phyloP scores from a whole-genome alignment of 2,888 invertebrate species.

The Callyntrura sp. region DNA sequence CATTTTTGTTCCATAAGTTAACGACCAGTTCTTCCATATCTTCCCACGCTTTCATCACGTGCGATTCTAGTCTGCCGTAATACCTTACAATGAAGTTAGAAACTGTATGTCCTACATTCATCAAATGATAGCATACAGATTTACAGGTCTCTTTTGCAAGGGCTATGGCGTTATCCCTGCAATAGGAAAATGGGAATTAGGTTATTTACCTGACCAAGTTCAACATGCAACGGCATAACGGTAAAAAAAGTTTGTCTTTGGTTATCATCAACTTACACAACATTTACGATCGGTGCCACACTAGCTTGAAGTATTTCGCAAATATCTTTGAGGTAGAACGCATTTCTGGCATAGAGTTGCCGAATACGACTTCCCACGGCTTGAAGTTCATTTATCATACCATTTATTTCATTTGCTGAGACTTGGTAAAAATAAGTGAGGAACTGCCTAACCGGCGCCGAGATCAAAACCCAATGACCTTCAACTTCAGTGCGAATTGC shows the following conservation, averaged over 20 bases:
- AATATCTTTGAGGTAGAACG: slow-evolving; percentile 84
- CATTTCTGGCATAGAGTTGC: slow-evolving; percentile 83
- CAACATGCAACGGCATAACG: not conserved
- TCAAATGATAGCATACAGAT: slow-evolving; percentile 39
- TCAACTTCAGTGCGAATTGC: slow-evolving; percentile 75
- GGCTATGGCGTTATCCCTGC: slow-evolving; percentile 18
- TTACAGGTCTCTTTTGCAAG: slow-evolving; percentile 43
- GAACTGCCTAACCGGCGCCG: slow-evolving; percentile 52
- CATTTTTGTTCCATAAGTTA: slow-evolving; percentile 76
- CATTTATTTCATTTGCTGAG: slow-evolving; percentile 55
- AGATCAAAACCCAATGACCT: slow-evolving; percentile 75
- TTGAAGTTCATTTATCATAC: slow-evolving; percentile 81
- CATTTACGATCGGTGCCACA: slow-evolving; percentile 25
- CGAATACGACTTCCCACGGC: slow-evolving; percentile 71
- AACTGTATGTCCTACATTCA: slow-evolving; percentile 43
- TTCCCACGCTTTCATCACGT: slow-evolving; percentile 80
- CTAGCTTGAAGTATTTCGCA: slow-evolving; percentile 61
- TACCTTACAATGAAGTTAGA: slow-evolving; percentile 55
- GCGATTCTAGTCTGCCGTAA: slow-evolving; percentile 78
- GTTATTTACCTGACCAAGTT: too few species aligned
- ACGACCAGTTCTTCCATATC: slow-evolving; percentile 69
- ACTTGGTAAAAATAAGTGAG: slow-evolving; percentile 32
- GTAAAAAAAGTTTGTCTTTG: too few species aligned
- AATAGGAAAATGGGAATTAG: too few species aligned
- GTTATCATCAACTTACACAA: slow-evolving; percentile 63